Conservation (phyloP, 1,140 invertebrate species). For the Sitobion miscanthi region DNA sequence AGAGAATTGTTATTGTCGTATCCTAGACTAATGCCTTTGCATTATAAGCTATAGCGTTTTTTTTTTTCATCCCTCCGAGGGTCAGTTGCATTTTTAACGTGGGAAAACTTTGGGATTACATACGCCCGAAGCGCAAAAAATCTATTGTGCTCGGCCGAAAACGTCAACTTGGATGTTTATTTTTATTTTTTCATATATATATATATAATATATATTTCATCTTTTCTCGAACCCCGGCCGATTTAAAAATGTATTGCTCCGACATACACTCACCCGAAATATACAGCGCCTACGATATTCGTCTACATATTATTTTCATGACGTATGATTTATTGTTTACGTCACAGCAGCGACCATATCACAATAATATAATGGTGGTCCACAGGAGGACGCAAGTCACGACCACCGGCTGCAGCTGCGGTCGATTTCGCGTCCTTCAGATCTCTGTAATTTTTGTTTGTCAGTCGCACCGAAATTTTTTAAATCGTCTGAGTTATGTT, state of each 20-base stretch:
- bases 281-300: background rate
- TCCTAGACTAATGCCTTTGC: background rate
- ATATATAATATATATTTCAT: background rate
- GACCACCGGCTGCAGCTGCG: background rate
- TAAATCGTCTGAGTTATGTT: background rate
- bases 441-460: background rate
- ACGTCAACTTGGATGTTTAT: background rate
- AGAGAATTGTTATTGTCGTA: background rate
- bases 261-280: background rate
- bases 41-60: background rate
- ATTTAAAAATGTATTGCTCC: background rate
- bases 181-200: background rate
- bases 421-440: background rate
- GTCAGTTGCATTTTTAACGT: constrained; percentile 4
- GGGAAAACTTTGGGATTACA: constrained; percentile 10
- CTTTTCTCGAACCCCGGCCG: background rate
- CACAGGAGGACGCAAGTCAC: background rate
- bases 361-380: background rate
- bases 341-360: background rate
- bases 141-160: background rate
- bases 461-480: background rate
- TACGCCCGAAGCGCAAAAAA: background rate
- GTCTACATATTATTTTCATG: background rate
- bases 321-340: constrained; percentile 26
- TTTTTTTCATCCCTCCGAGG: background rate